Evolutionary conservation across 2,113 vertebrate species (phyloP).

Genomic region (Phalacrocorax pelagicus): DNA sequence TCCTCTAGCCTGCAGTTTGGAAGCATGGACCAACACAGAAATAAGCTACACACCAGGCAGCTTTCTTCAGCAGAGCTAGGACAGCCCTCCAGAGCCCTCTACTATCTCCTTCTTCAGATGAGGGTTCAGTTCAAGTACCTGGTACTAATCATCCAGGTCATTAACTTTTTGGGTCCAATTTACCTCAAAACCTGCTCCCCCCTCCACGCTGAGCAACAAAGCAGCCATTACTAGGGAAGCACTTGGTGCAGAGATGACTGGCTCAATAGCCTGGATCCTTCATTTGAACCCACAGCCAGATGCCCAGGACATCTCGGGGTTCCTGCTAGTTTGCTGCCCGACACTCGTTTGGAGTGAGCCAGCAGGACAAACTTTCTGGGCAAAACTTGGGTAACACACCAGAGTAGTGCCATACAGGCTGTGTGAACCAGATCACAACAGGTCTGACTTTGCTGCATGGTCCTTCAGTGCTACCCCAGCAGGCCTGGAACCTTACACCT

Average conservation of each 20-base stretch:
- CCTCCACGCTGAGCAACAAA: background rate
- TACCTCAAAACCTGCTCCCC: background rate
- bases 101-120: background rate
- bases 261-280: background rate
- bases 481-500: background rate
- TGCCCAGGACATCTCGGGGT: background rate
- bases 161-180: background rate
- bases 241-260: background rate
- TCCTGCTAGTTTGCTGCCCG: background rate
- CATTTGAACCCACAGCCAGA: background rate
- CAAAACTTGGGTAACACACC: background rate
- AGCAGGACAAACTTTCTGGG: background rate
- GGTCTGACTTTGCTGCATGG: background rate
- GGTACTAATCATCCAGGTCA: constrained; percentile 1
- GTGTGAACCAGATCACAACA: background rate
- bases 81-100: background rate
- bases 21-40: constrained; percentile 14
- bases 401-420: background rate
- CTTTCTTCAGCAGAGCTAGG: constrained; percentile 25
- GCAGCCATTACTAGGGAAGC: background rate
- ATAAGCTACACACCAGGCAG: background rate
- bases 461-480: background rate
- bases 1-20: background rate
- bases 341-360: background rate
- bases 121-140: constrained; percentile 2